phyloP scores from a whole-genome alignment of 1,140 invertebrate species.

The Gerris buenoi region DNA sequence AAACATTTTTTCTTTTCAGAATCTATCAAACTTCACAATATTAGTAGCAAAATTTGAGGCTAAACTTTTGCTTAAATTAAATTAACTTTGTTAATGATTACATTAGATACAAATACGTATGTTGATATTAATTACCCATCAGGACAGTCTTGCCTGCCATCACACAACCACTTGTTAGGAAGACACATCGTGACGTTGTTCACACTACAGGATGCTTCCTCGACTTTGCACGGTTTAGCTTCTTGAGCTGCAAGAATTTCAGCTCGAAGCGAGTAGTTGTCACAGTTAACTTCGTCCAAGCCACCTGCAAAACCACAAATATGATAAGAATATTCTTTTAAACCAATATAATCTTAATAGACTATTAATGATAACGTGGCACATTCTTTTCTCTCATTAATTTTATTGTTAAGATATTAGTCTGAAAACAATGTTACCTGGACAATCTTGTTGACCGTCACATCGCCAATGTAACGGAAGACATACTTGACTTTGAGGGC shows the following conservation, averaged over 20 bases:
- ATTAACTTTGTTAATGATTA: too few relatives aligned
- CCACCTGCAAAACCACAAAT: constrained; percentile 11
- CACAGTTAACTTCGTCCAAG: constrained; percentile 9
- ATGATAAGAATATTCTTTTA: not conserved
- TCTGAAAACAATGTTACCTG: too few relatives aligned
- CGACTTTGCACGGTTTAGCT: constrained; percentile 13
- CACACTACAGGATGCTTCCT: constrained; percentile 20
- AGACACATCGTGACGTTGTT: constrained; percentile 18
- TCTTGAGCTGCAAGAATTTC: not conserved
- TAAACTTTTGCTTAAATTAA: too few relatives aligned
- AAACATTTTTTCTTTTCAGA: too few relatives aligned
- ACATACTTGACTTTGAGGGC: constrained; percentile 16
- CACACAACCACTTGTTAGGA: constrained; percentile 22
- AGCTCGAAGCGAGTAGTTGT: not conserved
- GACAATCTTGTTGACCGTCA: constrained; percentile 22
- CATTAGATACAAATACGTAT: too few relatives aligned
- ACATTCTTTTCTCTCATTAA: constrained; percentile 4
- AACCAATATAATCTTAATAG: not conserved
- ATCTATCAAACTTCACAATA: too few relatives aligned
- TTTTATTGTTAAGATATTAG: not conserved
- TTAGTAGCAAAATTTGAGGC: too few relatives aligned
- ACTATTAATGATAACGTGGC: not conserved
- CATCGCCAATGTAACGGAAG: constrained; percentile 21
- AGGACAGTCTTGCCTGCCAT: constrained; percentile 21
- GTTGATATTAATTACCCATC: constrained; percentile 19